A percentile compares a stretch with the other conserved stretches of the same genome.
Conservation (phyloP, 2,797 vertebrate species). For the Acipenser oxyrinchus region DNA sequence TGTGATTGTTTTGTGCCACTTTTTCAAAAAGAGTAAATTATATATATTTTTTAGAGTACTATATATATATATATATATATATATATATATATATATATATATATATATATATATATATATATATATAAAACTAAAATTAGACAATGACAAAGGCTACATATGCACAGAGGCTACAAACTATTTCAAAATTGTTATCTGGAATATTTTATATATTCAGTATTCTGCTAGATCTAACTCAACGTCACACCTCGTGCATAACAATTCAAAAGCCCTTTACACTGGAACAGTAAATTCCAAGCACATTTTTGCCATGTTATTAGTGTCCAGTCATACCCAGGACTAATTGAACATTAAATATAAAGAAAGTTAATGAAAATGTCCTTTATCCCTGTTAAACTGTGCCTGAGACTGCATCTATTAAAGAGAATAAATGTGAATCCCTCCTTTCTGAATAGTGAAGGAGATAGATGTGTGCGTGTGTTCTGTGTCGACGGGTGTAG, state of each 20-base stretch:
- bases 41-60: constrained; percentile 23
- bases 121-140: constrained; percentile 42
- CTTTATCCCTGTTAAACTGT: constrained; percentile 75
- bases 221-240: constrained; percentile 21
- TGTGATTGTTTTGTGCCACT: too few species aligned
- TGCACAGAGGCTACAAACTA: constrained; percentile 6
- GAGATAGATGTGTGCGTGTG: constrained; percentile 54
- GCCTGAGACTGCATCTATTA: constrained; percentile 79
- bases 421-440: constrained; percentile 61
- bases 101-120: constrained; percentile 49
- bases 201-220: too few species aligned
- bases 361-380: constrained; percentile 82
- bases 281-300: constrained; percentile 70
- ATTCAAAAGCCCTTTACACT: constrained; percentile 59
- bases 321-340: constrained; percentile 70
- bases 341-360: constrained; percentile 84
- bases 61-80: constrained; percentile 51
- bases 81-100: constrained; percentile 52
- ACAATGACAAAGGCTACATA: constrained; percentile 4
- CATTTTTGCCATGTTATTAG: constrained; percentile 78
- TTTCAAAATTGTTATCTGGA: too few species aligned
- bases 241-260: constrained; percentile 50
- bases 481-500: constrained; percentile 40
- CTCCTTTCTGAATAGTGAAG: constrained; percentile 44
- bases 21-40: background rate